Base-by-base conservation (phyloP, 2,888 invertebrate species). In the Cephalotes varians region DNA sequence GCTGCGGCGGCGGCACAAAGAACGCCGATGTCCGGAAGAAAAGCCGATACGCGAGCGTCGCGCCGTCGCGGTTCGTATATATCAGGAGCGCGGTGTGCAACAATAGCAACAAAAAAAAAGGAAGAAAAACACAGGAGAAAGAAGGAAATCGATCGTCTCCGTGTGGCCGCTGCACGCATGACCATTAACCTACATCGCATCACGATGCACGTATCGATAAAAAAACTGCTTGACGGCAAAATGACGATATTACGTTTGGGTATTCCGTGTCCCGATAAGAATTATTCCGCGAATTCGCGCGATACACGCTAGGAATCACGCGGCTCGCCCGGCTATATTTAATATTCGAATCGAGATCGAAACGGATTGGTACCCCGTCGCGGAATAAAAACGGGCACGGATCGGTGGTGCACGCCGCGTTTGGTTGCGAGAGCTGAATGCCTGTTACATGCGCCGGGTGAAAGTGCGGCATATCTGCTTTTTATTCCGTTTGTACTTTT, bases 131-230 rank as follows among this genome's bases (percentile, higher is more conserved):
- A 58, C 10, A 51, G 12, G 25, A 12, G 40, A 72, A 81, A 60
- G 37, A 51, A 49, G 60, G 62, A 74, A 87, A 87, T 88, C 72
- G 81, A 67, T 83, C 82, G 62, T 67, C 54, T 18, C 34, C 28
- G 56, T 56, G 28, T 56, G 28, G 58, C 34, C 58, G 72, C 44
- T 44, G 76, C 84, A 83, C 81, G 85, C 83, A 83, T 74, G 81
- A 84, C 83, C 83, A 81, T 88, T 88, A 88, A 89, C 89, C 87
- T 87, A 88, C 85, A 88, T 84, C 65, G 37, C 34, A 60, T 58
- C 49, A 76, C 51, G 84, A 85, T 88, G 79, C 67, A 81, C 54
- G 65, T 65, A 76, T 88, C 65, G 85, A 88, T 88, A 88, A 88
- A 88, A 40, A 88, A 84, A 81, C 28, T n/a, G 56, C 54, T 71